These are phyloP conservation scores for Triplophysa tibetana DNA, from an alignment of 2,113 vertebrate species.

Conservation along the genomic window DNA sequence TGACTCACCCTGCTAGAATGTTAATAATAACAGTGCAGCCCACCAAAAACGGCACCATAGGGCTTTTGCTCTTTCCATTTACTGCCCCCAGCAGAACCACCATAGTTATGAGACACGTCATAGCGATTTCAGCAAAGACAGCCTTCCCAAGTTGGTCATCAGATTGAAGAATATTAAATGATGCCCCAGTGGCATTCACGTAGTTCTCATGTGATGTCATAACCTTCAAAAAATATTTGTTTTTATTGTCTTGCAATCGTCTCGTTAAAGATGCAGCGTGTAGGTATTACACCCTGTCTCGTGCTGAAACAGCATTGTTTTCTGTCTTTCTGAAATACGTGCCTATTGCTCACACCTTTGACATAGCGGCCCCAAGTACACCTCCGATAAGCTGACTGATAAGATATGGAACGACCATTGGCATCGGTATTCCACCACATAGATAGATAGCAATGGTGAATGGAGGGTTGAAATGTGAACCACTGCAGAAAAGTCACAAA, in stretches of 20 bases:
- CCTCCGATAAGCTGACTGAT: constrained; percentile 72
- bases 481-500: constrained; percentile 54
- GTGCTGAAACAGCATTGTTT: not conserved
- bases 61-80: constrained; percentile 71
- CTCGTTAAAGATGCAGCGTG: not conserved
- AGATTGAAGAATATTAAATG: constrained; percentile 68
- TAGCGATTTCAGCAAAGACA: constrained; percentile 72
- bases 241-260: not conserved
- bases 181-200: constrained; percentile 69
- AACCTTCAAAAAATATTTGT: constrained; percentile 53
- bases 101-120: constrained; percentile 75
- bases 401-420: constrained; percentile 67
- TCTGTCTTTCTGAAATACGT: constrained; percentile 1
- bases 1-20: constrained; percentile 71
- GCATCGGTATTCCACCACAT: constrained; percentile 71
- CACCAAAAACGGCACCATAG: constrained; percentile 71
- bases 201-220: constrained; percentile 67
- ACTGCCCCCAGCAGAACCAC: constrained; percentile 73
- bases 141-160: constrained; percentile 65
- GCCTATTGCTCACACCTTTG: constrained; percentile 63
- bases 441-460: constrained; percentile 76
- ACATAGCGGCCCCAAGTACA: constrained; percentile 73
- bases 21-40: constrained; percentile 72
- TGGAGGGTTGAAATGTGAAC: constrained; percentile 76
- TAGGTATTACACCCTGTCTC: not conserved